Evolutionary conservation across 2,113 vertebrate genomes (phyloP).

Genomic region (Vidua chalybeata): DNA sequence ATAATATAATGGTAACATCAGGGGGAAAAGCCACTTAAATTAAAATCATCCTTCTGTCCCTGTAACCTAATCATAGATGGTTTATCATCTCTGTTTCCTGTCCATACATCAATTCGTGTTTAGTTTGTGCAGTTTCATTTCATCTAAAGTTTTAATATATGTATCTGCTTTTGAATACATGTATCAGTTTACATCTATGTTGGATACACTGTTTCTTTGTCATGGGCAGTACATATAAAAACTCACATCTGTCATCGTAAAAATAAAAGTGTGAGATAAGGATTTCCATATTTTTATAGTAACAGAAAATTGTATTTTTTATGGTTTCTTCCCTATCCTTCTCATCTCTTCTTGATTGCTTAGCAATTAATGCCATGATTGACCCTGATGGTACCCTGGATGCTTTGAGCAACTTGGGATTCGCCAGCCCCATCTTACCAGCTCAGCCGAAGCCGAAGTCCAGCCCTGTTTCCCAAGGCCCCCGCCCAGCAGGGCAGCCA

Average conservation of each 20-base stretch:
- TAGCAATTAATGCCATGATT: constrained; percentile 96
- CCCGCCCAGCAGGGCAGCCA: constrained; percentile 52
- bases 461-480: constrained; percentile 71
- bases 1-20: background rate
- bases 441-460: constrained; percentile 76
- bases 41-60: background rate
- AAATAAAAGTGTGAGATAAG: background rate
- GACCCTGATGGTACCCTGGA: constrained; percentile 96
- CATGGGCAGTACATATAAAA: background rate
- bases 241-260: background rate
- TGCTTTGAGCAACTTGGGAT: constrained; percentile 86
- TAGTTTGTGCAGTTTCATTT: background rate
- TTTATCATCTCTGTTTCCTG: background rate
- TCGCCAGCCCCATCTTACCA: constrained; percentile 78
- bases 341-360: background rate
- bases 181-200: background rate
- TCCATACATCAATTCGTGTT: background rate
- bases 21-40: background rate
- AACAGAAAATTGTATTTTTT: background rate
- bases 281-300: background rate
- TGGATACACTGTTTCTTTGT: background rate
- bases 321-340: background rate
- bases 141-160: background rate
- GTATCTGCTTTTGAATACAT: background rate
- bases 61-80: fast-evolving